Evolutionary conservation across 1,140 invertebrate species (phyloP).

Genomic region (Dendroctonus ponderosae): DNA sequence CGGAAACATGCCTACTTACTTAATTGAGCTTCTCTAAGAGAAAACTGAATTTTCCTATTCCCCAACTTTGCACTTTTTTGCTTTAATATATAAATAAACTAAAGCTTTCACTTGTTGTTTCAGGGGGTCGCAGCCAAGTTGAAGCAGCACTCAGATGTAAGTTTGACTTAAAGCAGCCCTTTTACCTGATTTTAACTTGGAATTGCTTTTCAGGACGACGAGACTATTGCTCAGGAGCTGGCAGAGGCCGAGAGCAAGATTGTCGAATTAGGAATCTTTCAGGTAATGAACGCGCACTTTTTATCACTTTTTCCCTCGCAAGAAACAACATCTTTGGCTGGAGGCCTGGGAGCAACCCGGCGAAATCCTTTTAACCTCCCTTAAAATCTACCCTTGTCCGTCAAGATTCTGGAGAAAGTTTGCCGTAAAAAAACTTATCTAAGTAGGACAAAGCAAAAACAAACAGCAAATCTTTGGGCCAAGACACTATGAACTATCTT

Average conservation of each 20-base stretch:
- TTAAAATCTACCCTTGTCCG: not conserved
- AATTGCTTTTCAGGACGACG: slow-evolving; percentile 33
- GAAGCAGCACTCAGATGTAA: slow-evolving; percentile 61
- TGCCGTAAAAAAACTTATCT: not conserved
- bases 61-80: not conserved
- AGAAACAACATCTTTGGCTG: slow-evolving; percentile 2
- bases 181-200: not conserved
- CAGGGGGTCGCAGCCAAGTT: slow-evolving; percentile 60
- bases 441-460: not conserved
- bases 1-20: not conserved
- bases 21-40: not conserved
- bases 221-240: slow-evolving; percentile 54
- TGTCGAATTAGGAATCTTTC: slow-evolving; percentile 54
- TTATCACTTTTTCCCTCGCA: too few species aligned
- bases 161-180: slow-evolving; percentile 37
- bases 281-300: slow-evolving; percentile 49
- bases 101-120: slow-evolving; percentile 41
- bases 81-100: not conserved
- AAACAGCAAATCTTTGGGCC: not conserved
- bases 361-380: not conserved
- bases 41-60: slow-evolving; percentile 5
- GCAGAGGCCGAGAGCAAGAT: slow-evolving; percentile 58
- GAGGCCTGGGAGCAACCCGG: slow-evolving; percentile 8
- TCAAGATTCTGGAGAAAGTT: not conserved
- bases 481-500: too few species aligned